Conservation (phyloP, 2,797 vertebrate species). For the Characodon lateralis region DNA sequence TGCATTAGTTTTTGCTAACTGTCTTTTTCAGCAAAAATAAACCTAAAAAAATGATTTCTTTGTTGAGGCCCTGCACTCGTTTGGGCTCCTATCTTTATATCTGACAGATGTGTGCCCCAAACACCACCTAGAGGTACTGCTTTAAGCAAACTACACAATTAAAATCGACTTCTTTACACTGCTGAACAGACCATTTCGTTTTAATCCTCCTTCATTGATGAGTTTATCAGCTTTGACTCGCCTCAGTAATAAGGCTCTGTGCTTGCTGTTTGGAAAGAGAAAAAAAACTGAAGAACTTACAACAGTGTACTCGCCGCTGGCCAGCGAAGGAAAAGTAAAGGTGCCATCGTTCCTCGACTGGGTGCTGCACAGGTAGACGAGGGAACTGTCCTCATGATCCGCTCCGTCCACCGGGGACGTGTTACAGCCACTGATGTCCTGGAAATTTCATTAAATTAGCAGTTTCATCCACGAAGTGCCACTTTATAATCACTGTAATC, state of each 20-base stretch:
- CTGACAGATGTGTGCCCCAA: background rate
- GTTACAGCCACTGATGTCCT: constrained; percentile 91
- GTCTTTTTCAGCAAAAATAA: background rate
- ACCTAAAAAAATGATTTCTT: background rate
- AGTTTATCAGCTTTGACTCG: background rate
- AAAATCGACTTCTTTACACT: background rate
- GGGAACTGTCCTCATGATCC: constrained; percentile 81
- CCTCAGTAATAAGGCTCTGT: background rate
- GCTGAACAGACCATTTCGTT: background rate
- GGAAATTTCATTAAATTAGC: constrained; percentile 6
- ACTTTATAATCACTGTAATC: background rate
- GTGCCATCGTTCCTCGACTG: constrained; percentile 91
- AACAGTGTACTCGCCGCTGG: constrained; percentile 93
- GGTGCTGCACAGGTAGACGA: constrained; percentile 89
- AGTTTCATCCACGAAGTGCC: background rate
- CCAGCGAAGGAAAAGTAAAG: constrained; percentile 90
- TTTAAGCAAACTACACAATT: background rate
- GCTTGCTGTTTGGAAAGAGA: background rate
- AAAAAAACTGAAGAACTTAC: constrained; percentile 68
- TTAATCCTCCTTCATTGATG: background rate
- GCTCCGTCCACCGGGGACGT: constrained; percentile 87
- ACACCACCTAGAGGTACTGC: background rate
- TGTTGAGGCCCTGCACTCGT: background rate
- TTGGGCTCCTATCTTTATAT: too few relatives aligned
- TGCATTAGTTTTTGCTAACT: background rate